Conservation (phyloP, 2,113 vertebrate genomes). For the Holacanthus passer region DNA sequence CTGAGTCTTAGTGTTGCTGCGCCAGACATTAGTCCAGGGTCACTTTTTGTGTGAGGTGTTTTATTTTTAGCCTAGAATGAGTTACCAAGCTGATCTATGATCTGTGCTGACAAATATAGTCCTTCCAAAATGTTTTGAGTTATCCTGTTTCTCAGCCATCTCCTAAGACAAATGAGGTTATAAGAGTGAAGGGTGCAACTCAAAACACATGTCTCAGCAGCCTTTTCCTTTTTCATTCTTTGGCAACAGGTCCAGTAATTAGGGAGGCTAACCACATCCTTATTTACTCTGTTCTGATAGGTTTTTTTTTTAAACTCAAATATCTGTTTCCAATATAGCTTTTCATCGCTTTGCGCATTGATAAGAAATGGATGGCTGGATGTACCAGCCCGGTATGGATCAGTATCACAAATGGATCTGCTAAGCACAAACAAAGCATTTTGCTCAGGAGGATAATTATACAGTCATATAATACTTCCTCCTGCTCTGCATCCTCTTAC, state of each 20-base stretch:
- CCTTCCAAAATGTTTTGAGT: constrained; percentile 25
- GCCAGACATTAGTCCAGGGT: constrained; percentile 8
- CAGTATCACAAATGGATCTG: constrained; percentile 71
- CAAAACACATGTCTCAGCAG: constrained; percentile 69
- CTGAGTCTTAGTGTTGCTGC: constrained; percentile 8
- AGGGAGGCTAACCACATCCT: constrained; percentile 78
- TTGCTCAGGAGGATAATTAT: constrained; percentile 70
- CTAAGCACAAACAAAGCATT: constrained; percentile 77
- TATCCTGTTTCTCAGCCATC: constrained; percentile 45
- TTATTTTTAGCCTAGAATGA: constrained; percentile 27
- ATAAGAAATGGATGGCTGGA: constrained; percentile 62
- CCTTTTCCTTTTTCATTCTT: constrained; percentile 60
- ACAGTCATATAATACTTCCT: constrained; percentile 75
- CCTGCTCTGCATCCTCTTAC: constrained; percentile 54
- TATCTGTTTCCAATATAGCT: constrained; percentile 63
- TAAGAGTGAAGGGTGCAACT: constrained; percentile 59
- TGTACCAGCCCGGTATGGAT: constrained; percentile 58
- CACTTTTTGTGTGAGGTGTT: constrained; percentile 24
- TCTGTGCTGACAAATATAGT: constrained; percentile 41
- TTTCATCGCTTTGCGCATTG: constrained; percentile 67
- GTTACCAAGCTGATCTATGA: constrained; percentile 12
- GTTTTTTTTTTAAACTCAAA: constrained; percentile 53
- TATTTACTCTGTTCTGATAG: constrained; percentile 68
- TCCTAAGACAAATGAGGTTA: constrained; percentile 57
- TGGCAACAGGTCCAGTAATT: constrained; percentile 76